phyloP scores from a whole-genome alignment of 2,797 vertebrate genomes.

The Xenentodon cancila region DNA sequence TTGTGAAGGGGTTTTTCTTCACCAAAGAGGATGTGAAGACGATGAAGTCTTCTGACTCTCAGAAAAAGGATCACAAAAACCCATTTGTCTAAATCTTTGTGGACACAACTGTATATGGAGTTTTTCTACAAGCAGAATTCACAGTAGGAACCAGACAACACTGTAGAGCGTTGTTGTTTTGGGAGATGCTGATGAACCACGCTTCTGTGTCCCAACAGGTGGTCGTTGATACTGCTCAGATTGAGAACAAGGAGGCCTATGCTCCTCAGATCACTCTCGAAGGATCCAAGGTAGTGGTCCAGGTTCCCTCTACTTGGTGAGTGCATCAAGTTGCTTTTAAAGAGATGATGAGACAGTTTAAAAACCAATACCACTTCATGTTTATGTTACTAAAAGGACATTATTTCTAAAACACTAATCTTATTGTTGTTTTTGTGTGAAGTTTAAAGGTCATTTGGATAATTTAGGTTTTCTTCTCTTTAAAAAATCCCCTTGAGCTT shows the following conservation, averaged over 20 bases:
- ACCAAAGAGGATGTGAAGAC: too few relatives aligned
- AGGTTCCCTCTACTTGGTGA: conserved; percentile 99
- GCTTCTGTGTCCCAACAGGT: conserved; percentile 81
- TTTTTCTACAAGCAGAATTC: conserved; percentile 5
- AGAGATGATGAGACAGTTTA: neutral
- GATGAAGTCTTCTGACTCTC: too few relatives aligned
- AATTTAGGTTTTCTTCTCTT: conserved; percentile 19
- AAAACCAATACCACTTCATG: too few relatives aligned
- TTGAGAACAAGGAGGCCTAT: conserved; percentile 98
- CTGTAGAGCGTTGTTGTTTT: neutral
- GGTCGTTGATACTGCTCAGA: conserved; percentile 98
- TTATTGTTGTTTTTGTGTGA: too few relatives aligned
- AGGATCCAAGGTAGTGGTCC: conserved; percentile 93
- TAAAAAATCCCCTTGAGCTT: conserved; percentile 14
- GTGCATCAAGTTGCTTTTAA: conserved; percentile 28
- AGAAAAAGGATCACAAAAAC: too few relatives aligned
- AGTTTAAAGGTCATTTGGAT: neutral
- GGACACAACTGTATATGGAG: neutral
- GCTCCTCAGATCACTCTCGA: conserved; percentile 97
- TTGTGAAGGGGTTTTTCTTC: too few relatives aligned
- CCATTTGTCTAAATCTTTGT: too few relatives aligned
- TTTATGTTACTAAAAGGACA: too few relatives aligned
- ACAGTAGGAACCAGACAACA: neutral
- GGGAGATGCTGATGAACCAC: conserved; percentile 15
- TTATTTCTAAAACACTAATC: too few relatives aligned